Percentiles rank a stretch among this genome's conserved stretches.
These are phyloP conservation scores for Antrozous pallidus DNA, from an alignment of 2,797 vertebrate genomes.

Conservation along the genomic window DNA sequence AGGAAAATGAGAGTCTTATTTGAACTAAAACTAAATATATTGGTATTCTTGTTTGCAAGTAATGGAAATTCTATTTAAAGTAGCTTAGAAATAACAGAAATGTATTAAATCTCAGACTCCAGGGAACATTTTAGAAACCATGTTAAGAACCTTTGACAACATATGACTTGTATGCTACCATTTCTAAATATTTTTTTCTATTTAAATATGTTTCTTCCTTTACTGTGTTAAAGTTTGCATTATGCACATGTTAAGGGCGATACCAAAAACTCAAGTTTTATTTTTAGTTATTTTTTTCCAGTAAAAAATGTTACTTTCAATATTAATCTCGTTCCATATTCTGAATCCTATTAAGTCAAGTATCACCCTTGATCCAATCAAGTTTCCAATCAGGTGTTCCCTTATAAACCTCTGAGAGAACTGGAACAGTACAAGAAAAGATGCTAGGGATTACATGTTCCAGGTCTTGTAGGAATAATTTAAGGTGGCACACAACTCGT, in stretches of 20 bases:
- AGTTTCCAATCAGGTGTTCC: neutral
- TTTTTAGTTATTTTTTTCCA: neutral
- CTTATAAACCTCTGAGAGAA: neutral
- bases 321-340: neutral
- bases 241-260: neutral
- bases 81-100: neutral
- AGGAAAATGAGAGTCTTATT: neutral
- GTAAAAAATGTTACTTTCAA: neutral
- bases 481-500: neutral
- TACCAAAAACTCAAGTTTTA: neutral
- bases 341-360: neutral
- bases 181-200: neutral
- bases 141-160: neutral
- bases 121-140: neutral
- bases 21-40: neutral
- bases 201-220: neutral
- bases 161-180: neutral
- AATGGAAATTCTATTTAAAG: neutral
- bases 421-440: neutral
- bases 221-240: neutral
- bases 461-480: neutral
- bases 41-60: neutral
- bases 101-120: neutral
- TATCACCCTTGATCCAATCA: neutral
- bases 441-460: neutral